A percentile compares a stretch with the other conserved stretches of the same genome.
These are phyloP conservation scores for Lasioglossum oenotherae DNA, from an alignment of 2,888 invertebrate genomes.

Conservation along the genomic window DNA sequence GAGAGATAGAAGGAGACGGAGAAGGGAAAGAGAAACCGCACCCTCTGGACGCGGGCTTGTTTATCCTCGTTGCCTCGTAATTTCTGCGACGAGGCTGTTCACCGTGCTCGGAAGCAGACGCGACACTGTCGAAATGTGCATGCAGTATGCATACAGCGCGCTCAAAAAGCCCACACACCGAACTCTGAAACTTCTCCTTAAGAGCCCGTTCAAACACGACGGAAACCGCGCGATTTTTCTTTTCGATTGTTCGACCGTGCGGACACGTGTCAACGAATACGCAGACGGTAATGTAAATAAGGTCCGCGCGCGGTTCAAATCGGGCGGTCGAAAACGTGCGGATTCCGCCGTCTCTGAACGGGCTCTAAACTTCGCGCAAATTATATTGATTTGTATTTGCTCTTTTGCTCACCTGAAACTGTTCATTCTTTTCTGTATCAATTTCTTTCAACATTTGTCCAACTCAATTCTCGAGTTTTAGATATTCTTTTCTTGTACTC, in stretches of 20 bases:
- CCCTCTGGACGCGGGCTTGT: conserved; percentile 2
- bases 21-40: not conserved
- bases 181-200: not conserved
- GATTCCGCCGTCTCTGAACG: too few relatives aligned
- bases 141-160: not conserved
- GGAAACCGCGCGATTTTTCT: too few relatives aligned
- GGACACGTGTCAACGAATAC: too few relatives aligned
- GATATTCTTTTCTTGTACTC: too few relatives aligned
- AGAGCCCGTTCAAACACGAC: too few relatives aligned
- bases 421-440: not conserved
- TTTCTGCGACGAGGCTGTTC: conserved; percentile 11
- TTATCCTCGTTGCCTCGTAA: conserved; percentile 7
- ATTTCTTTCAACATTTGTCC: too few relatives aligned
- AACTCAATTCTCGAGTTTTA: too few relatives aligned
- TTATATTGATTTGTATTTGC: not conserved
- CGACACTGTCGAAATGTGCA: not conserved
- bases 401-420: not conserved
- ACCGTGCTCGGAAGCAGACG: not conserved
- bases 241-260: too few relatives aligned
- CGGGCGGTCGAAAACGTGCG: too few relatives aligned
- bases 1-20: not conserved
- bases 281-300: too few relatives aligned
- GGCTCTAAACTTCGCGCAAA: not conserved
- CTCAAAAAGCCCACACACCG: not conserved
- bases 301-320: too few relatives aligned